A percentile compares a stretch with the other conserved stretches of the same genome.
Evolutionary conservation across 2,113 vertebrate genomes (phyloP).

Genomic region (Pantherophis guttatus): DNA sequence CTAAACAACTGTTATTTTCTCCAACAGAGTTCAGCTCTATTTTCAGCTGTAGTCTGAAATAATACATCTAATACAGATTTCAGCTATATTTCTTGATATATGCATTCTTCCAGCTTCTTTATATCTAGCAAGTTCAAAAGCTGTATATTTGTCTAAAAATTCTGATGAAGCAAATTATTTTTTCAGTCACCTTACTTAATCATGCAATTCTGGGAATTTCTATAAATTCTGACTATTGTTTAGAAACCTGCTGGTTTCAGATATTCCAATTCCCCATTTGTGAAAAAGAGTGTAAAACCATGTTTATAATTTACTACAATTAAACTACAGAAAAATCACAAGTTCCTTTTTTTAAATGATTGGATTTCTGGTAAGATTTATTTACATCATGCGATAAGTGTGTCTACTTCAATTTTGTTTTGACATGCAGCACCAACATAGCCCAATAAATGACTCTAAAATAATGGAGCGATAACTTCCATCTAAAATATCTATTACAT

Average conservation of each 20-base stretch:
- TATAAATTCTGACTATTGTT: neutral
- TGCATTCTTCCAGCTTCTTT: neutral
- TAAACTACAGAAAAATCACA: neutral
- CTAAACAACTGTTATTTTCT: neutral
- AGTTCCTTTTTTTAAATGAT: neutral
- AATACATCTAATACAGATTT: neutral
- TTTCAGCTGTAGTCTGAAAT: neutral
- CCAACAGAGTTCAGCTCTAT: neutral
- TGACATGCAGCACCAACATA: neutral
- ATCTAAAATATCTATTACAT: neutral
- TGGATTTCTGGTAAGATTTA: neutral
- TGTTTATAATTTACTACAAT: neutral
- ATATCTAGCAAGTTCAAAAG: neutral
- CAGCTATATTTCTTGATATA: neutral
- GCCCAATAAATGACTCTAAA: neutral
- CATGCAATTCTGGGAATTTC: neutral
- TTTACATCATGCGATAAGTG: neutral
- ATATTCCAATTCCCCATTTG: neutral
- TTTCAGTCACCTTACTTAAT: neutral
- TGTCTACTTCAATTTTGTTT: neutral
- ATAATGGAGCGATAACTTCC: neutral
- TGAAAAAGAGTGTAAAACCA: neutral
- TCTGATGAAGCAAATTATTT: neutral
- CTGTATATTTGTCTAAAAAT: neutral
- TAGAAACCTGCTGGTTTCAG: neutral